Percentiles rank a stretch among this genome's conserved stretches.
These are phyloP conservation scores for Rhaphigaster nebulosa DNA, from an alignment of 2,888 invertebrate species.

Conservation along the genomic window DNA sequence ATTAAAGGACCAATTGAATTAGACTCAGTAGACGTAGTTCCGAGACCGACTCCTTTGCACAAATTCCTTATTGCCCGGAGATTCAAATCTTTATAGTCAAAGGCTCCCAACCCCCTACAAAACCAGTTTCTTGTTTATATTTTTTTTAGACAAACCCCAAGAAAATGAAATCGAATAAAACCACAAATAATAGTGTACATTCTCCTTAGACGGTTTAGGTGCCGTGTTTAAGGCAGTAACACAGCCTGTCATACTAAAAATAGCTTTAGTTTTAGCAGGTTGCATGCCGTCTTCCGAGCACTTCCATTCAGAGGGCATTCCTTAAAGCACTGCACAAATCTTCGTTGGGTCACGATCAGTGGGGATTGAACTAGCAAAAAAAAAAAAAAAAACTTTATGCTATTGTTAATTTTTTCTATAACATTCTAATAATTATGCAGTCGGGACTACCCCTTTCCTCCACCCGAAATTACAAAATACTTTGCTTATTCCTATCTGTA, in stretches of 20 bases:
- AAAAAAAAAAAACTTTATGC: too few relatives aligned
- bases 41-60: neutral
- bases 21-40: neutral
- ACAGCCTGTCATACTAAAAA: constrained; percentile 5
- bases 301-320: neutral
- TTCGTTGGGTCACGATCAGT: neutral
- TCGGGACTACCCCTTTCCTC: too few relatives aligned
- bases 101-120: neutral
- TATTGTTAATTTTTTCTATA: too few relatives aligned
- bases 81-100: neutral
- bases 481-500: too few relatives aligned
- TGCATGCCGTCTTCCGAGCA: neutral
- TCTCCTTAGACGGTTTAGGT: neutral
- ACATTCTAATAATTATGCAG: too few relatives aligned
- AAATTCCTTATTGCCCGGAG: too few relatives aligned
- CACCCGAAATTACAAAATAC: too few relatives aligned
- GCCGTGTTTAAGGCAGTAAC: constrained; percentile 24
- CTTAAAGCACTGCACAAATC: neutral
- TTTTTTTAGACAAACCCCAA: neutral
- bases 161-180: neutral
- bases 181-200: neutral
- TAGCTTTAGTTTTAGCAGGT: constrained; percentile 9
- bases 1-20: neutral
- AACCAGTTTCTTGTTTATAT: too few relatives aligned
- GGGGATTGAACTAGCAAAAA: neutral